phyloP scores from a whole-genome alignment of 2,797 vertebrate genomes.

The Meda fulgida region DNA sequence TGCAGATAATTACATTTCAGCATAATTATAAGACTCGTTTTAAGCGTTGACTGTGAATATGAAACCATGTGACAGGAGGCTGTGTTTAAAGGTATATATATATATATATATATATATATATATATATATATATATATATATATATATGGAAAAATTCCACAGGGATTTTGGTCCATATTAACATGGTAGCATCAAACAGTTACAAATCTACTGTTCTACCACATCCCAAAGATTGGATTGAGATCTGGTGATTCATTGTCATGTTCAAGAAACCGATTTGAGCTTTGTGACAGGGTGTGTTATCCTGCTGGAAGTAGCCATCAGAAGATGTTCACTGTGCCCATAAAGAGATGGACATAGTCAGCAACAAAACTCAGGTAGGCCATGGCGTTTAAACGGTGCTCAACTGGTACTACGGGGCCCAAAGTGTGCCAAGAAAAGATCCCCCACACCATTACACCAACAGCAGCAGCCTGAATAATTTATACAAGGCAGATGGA shows the following conservation, averaged over 20 bases:
- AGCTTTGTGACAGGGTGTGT: slow-evolving; percentile 27
- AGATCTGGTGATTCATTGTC: neutral
- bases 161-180: slow-evolving; percentile 36
- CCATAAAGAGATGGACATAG: neutral
- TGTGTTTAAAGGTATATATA: neutral
- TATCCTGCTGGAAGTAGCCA: slow-evolving; percentile 44
- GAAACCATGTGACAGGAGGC: neutral
- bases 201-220: neutral
- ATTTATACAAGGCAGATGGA: neutral
- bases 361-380: neutral
- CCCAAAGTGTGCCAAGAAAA: neutral
- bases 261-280: neutral
- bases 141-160: neutral
- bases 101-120: too few relatives aligned
- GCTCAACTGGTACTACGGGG: neutral
- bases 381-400: neutral
- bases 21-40: slow-evolving; percentile 67
- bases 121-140: too few relatives aligned
- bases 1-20: slow-evolving; percentile 67
- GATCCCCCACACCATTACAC: neutral
- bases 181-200: slow-evolving; percentile 47
- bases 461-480: neutral
- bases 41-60: slow-evolving; percentile 53
- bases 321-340: slow-evolving; percentile 16
- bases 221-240: neutral